phyloP scores from a whole-genome alignment of 1,140 invertebrate species.

The Pogonus chalceus region DNA sequence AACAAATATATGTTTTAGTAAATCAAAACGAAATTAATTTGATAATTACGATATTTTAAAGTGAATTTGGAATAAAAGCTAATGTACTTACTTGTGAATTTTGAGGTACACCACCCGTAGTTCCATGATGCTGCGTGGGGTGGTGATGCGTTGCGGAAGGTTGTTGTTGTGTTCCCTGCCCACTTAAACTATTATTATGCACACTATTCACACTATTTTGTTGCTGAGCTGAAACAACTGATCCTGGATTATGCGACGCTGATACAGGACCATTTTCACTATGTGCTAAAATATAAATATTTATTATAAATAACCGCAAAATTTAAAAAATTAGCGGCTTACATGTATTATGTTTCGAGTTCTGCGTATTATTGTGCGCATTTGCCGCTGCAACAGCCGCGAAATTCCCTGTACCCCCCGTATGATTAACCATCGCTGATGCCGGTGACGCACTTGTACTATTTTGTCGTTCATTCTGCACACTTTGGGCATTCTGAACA shows the following conservation, averaged over 20 bases:
- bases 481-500: too few species aligned
- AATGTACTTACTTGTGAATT: too few species aligned
- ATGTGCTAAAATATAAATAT: constrained; percentile 30
- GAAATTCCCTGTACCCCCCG: constrained; percentile 47
- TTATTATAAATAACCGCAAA: constrained; percentile 5
- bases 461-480: too few species aligned
- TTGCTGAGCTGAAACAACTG: constrained; percentile 11
- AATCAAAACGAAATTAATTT: too few species aligned
- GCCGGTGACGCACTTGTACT: not conserved
- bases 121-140: not conserved
- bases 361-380: constrained; percentile 39
- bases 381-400: constrained; percentile 50
- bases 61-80: too few species aligned
- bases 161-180: not conserved
- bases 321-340: constrained; percentile 21
- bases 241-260: constrained; percentile 18
- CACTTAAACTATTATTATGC: constrained; percentile 5
- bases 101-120: too few species aligned
- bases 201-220: not conserved
- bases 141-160: not conserved
- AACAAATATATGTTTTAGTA: too few species aligned
- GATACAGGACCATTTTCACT: constrained; percentile 40
- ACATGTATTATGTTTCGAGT: constrained; percentile 40
- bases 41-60: too few species aligned
- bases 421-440: constrained; percentile 36